A percentile compares a stretch with the other conserved stretches of the same genome.
Evolutionary conservation across 2,888 invertebrate genomes (phyloP).

Genomic region (Panzeria rudis): DNA sequence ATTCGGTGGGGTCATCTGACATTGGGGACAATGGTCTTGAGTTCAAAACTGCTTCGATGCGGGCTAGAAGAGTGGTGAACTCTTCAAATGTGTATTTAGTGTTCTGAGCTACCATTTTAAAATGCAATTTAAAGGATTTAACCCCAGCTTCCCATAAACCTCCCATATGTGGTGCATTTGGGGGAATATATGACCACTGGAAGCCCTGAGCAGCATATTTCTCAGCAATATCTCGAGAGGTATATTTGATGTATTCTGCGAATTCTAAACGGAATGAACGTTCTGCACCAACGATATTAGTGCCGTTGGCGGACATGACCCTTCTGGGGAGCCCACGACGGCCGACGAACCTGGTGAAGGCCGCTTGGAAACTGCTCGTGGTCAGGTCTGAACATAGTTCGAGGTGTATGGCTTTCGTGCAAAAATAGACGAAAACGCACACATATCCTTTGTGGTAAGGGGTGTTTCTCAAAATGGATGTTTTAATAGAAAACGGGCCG

Average conservation of each 20-base stretch:
- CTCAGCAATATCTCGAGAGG: not conserved
- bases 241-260: too few species aligned
- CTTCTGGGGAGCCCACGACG: not conserved
- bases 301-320: too few species aligned
- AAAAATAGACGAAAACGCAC: too few species aligned
- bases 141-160: too few species aligned
- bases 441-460: too few species aligned
- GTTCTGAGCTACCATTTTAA: not conserved
- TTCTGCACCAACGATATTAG: not conserved
- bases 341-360: not conserved
- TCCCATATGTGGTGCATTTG: too few species aligned
- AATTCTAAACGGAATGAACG: not conserved
- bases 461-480: not conserved
- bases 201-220: not conserved
- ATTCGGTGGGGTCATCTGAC: constrained; percentile 1
- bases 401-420: not conserved
- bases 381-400: not conserved
- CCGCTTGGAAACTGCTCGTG: not conserved
- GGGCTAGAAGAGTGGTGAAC: not conserved
- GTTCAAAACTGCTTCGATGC: too few species aligned
- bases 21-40: not conserved
- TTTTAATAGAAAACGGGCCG: not conserved
- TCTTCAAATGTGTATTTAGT: not conserved
- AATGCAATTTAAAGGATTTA: not conserved
- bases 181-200: not conserved